Base-by-base conservation (phyloP, 64 coral and sea anemone species). In the Actinia tenebrosa region DNA sequence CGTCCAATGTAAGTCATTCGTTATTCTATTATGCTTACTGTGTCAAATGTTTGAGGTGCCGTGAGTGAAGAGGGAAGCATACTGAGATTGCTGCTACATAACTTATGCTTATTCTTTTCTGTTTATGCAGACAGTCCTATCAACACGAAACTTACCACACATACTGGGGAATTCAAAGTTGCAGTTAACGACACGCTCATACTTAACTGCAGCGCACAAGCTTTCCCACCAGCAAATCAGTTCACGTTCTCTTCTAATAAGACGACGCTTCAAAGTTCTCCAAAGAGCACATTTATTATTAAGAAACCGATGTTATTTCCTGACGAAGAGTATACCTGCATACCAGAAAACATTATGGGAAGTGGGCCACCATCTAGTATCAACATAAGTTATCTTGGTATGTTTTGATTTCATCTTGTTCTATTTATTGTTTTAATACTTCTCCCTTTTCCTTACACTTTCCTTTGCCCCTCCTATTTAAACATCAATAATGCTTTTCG, bases 1-100 rank as follows among this genome's bases (percentile, higher is more conserved):
- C 60, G 83, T 90, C 1, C 69, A 79, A 19, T 90, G 89, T 90
- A 86, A 90, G 89, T 86, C 47, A 50, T 50, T 5, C 47, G 3
- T 50, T 8, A 50, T 5, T 50, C 47, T 50, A 50, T 50, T 50
- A 50, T 8, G 47, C 45, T 61, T 61, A 61, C 16, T 61, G 14
- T 17, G 14, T 61, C 18, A 13, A 17, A 16, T 13, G 60, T 61
- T 3, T 61, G 60, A 4, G 15, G 5, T 61, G 30, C 30, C 30
- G 30, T 37, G 30, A 37, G 30, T 37, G 30, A 37, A 37, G 30
- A 37, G 30, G 30, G 30, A 37, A 37, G 30, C 30, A 37, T 37
- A 37, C 30, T 37, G 30, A 37, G 30, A 37, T 37, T 37, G 30
- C 30, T 37, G 30, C 3, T 61, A 61, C 59, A 0, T 61, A 18